Base-by-base conservation (phyloP, 2,113 vertebrate species). In the Halcyon malimbica region DNA sequence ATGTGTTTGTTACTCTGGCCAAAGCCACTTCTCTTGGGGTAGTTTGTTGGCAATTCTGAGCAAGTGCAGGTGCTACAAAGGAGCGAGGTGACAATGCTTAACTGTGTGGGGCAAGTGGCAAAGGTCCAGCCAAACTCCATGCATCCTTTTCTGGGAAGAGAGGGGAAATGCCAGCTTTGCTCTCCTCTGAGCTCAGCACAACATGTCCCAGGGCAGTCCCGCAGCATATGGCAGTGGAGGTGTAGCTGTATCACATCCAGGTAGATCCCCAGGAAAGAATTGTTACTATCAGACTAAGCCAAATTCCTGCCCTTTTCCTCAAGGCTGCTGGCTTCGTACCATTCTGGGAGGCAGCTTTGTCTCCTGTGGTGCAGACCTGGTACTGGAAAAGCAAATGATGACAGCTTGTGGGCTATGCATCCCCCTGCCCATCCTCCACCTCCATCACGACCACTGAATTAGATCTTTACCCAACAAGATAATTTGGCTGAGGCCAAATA, bases 221-320 rank as follows among this genome's bases (percentile, higher is more conserved):
- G 1, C 82, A 93, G 92, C 92, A 90, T 91, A 87, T 85, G 90
- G 87, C 82, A 83, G 84, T 69, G 92, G 70, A 92, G 85, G 21
- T 73, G 82, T 35, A 79, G 90, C 70, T 96, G 92, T 85, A 94
- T 44, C 90, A 76, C 63, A 94, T 88, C 92, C 94, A 95, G 92
- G 94, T 88, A 94, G 67, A 96, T 57, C 85, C 88, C 62, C 75
- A n/a, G 90, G 95, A 91, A 90, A 85, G 62, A 76, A 79, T 24
- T 69, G 65, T 60, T 88, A 67, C 82, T 79, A 19, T 69, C 59
- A n/a, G 18, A 77, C 44, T 37, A 68, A 76, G 88, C 88, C 94
- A 93, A 95, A 90, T 80, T 41, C 75, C 44, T 93, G 88, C 59
- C 90, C 90, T 80, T 87, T 93, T 92, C 37, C 63, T 93, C 16